Conservation (phyloP, 2,797 vertebrate species). For the Acanthurus leucopareius region DNA sequence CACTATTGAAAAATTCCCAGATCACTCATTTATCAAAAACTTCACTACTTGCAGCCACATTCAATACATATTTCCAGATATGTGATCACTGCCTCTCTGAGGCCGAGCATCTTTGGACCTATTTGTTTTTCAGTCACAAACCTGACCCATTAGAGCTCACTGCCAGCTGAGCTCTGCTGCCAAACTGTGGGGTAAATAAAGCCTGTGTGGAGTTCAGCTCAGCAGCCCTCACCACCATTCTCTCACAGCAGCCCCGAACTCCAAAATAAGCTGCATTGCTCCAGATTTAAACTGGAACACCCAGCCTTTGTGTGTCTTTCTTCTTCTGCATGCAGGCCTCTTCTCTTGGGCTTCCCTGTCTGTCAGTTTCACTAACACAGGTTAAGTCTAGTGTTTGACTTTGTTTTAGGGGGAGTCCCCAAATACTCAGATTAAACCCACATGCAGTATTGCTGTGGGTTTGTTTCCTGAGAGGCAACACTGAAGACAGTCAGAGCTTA, state of each 20-base stretch:
- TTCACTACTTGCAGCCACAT: too few relatives aligned
- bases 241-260: conserved; percentile 41
- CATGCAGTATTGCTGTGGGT: background rate
- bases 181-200: conserved; percentile 46
- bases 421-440: background rate
- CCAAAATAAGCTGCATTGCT: conserved; percentile 63
- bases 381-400: conserved; percentile 18
- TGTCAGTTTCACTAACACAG: conserved; percentile 15
- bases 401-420: conserved; percentile 4
- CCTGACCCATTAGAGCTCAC: conserved; percentile 41
- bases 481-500: background rate
- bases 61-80: background rate
- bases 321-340: background rate
- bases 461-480: background rate
- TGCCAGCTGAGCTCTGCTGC: conserved; percentile 54
- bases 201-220: conserved; percentile 41
- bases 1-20: too few relatives aligned
- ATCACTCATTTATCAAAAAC: too few relatives aligned
- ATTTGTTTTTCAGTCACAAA: conserved; percentile 35
- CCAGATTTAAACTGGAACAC: conserved; percentile 62
- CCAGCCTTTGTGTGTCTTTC: conserved; percentile 17
- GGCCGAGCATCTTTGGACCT: conserved; percentile 18
- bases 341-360: background rate
- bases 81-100: background rate
- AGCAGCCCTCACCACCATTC: conserved; percentile 23